Evolutionary conservation across 2,888 invertebrate genomes (phyloP), one percentile per base, ranked within the genome.

Genomic region (Melinaea menophilus): DNA sequence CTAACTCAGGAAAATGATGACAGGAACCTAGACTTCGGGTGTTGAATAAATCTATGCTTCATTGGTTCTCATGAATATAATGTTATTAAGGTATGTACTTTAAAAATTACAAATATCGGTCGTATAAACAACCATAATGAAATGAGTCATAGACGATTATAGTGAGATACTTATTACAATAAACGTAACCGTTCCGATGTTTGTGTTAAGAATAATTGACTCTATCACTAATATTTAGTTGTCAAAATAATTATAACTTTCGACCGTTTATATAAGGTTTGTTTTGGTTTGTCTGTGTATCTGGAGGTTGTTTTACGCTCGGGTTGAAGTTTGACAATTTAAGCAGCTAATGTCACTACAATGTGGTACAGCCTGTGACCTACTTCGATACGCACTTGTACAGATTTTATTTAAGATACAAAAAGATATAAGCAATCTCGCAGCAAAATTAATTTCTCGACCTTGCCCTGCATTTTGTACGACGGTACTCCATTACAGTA

Each of bases 311-410:
- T 59, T 64, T 62, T 58, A 64, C 59, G 65, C 61, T 59, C 11
- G 59, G 61, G 62, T 65, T 68, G 58, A 65, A 68, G 58, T 66
- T 66, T 60, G 66, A 65, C 63, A 59, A 68, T 68, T 66, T 64
- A 66, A 59, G 60, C 62, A 51, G 35, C 37, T 56, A 56, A 56
- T 56, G 56, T 37, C 56, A 13, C 37, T 56, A 56, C 56, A 56
- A 34, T 41, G 56, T 56, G 41, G 37, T 56, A 56, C 56, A 56
- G 41, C 56, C 37, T 56, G 56, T 41, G 56, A 56, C 56, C 56
- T 41, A 56, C 56, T 56, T 56, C 4, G 56, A 56, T 56, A 35
- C 37, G 56, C 56, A 56, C 35, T 31, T 51, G 31, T 31, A 51
- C 4, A 31, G 31, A 51, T 31, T 51, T 51, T 51, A 51, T 48